Evolutionary conservation across 2,113 vertebrate genomes (phyloP).

Genomic region (Scomber japonicus): DNA sequence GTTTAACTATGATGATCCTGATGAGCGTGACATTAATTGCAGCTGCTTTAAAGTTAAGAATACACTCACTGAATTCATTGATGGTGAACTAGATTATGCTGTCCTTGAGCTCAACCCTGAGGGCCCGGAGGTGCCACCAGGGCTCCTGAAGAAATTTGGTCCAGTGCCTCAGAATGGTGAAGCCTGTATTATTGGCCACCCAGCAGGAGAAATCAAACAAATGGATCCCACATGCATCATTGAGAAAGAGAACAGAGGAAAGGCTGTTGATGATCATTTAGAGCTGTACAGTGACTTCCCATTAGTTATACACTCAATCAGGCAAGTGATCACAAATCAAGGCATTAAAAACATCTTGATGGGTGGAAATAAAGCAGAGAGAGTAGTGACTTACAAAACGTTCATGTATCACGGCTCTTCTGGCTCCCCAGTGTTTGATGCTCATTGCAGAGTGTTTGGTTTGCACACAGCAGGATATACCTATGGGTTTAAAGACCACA

Average conservation of each 20-base stretch:
- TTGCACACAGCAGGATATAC: conserved; percentile 12
- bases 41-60: neutral
- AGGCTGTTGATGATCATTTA: neutral
- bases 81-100: neutral
- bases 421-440: conserved; percentile 58
- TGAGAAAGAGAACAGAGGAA: neutral
- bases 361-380: neutral
- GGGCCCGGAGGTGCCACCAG: conserved; percentile 5
- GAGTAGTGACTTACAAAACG: neutral
- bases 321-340: rapidly evolving
- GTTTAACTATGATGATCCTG: conserved; percentile 23
- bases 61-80: neutral
- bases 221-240: conserved; percentile 48
- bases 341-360: conserved; percentile 21
- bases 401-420: conserved; percentile 51
- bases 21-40: rapidly evolving
- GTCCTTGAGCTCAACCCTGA: conserved; percentile 24
- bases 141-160: conserved; percentile 38
- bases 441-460: neutral
- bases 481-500: rapidly evolving
- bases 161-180: neutral
- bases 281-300: neutral
- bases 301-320: neutral
- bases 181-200: conserved; percentile 50
- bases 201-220: neutral